Evolutionary conservation across 1,140 invertebrate species (phyloP), one percentile per base, ranked within the genome.

Genomic region (Drosophila simulans): DNA sequence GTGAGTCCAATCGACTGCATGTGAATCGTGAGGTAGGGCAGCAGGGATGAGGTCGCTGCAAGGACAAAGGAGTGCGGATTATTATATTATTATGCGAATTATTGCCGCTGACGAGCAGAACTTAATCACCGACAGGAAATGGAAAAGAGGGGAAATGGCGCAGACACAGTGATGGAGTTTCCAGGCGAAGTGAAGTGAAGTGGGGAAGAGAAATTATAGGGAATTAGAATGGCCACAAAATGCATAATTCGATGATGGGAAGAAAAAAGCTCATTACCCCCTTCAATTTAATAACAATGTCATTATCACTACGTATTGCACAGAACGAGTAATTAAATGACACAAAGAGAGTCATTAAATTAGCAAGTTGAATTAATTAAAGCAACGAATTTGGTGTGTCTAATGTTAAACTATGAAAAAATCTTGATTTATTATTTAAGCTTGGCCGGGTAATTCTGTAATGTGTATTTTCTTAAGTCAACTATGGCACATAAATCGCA

Each of bases 1-100:
- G 96, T 96, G 20, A 98, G 93, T 58, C 97, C 97, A 88, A 97
- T 95, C 90, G 95, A 95, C 92, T 96, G 96, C 97, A 97, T 97
- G 92, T 97, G 97, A 63, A 97, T 95, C 1, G 96, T 96, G 66
- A 97, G 92, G 91, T 97, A 97, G 0, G 97, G 97, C 46, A 97
- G 90, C 43, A 97, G 93, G 15, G 96, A 96, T 51, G 95, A 95
- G 43, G 95, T 96, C 25, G 96, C 96, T 96, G 92, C 27, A 94
- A 94, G 72, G 66, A 77, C 54, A 80, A 77, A 48, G 20, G 43
- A 59, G 71, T 49, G 27, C 1, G n/a, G 51, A 59, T 46, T 70
- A 70, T 49, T 53, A 20, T 34, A 59, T 46, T 70, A 70, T 49
- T 53, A 25, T 34, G 15, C 34, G 27, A 56, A 43, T 52, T 55